Percentiles rank a stretch among this genome's conserved stretches.
Evolutionary conservation across 2,888 invertebrate genomes (phyloP).

Genomic region (Nymphalis polychloros): DNA sequence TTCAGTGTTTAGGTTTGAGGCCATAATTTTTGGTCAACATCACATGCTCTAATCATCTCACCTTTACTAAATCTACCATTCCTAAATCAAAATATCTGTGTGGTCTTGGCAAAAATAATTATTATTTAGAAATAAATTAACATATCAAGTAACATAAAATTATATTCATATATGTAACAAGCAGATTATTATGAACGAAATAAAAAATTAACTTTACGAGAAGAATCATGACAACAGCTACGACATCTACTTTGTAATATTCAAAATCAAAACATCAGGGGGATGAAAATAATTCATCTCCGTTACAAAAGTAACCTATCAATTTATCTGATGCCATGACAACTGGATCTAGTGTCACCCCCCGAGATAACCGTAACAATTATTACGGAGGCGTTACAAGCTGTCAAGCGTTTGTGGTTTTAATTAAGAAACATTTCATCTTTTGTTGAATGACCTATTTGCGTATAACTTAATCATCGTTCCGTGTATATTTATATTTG

Average conservation of each 20-base stretch:
- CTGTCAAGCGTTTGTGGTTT: conserved; percentile 65
- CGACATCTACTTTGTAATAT: neutral
- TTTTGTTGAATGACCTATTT: conserved; percentile 40
- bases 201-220: too few relatives aligned
- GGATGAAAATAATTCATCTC: conserved; percentile 28
- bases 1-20: too few relatives aligned
- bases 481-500: neutral
- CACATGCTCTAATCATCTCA: too few relatives aligned
- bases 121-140: too few relatives aligned
- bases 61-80: too few relatives aligned
- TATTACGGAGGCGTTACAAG: conserved; percentile 58
- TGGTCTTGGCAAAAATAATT: too few relatives aligned
- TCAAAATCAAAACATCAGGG: conserved; percentile 15
- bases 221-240: neutral
- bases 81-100: too few relatives aligned
- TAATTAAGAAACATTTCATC: conserved; percentile 67
- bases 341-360: conserved; percentile 29
- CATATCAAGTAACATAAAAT: too few relatives aligned
- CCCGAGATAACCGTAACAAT: conserved; percentile 59
- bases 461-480: conserved; percentile 29
- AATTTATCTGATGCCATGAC: conserved; percentile 34
- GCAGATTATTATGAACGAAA: too few relatives aligned
- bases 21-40: too few relatives aligned
- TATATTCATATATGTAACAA: too few relatives aligned
- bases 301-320: conserved; percentile 29